Evolutionary conservation across 2,113 vertebrate species (phyloP).

Genomic region (Hypomesus transpacificus): DNA sequence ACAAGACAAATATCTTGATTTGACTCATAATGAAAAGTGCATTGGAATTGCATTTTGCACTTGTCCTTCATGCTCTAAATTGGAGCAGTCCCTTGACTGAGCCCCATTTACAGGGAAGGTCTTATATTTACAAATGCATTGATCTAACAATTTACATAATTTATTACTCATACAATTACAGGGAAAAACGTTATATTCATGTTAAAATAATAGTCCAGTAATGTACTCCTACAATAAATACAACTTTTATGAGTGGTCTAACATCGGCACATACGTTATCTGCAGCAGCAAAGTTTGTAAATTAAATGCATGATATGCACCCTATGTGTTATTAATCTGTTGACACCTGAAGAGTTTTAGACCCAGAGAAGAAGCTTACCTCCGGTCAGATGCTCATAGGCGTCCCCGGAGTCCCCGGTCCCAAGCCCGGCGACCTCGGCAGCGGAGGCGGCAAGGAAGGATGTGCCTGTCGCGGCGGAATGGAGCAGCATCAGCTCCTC

Average conservation of each 20-base stretch:
- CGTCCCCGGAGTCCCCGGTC: conserved; percentile 76
- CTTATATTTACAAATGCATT: too few relatives aligned
- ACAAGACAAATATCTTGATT: too few relatives aligned
- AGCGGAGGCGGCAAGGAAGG: conserved; percentile 77
- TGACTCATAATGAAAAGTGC: too few relatives aligned
- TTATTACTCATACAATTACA: neutral
- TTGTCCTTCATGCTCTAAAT: too few relatives aligned
- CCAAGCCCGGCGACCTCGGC: conserved; percentile 75
- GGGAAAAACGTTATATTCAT: neutral
- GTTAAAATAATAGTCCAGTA: neutral
- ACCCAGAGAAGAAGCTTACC: conserved; percentile 72
- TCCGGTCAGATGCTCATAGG: conserved; percentile 84
- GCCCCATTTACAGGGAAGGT: too few relatives aligned
- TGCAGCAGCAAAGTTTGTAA: neutral
- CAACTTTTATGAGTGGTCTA: too few relatives aligned
- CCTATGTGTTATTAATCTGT: neutral
- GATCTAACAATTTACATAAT: neutral
- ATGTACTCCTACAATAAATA: neutral
- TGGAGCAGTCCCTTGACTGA: too few relatives aligned
- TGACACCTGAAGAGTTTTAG: neutral
- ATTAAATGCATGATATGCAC: neutral
- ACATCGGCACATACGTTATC: too few relatives aligned
- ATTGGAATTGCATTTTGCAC: too few relatives aligned
- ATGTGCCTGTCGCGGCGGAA: conserved; percentile 74
- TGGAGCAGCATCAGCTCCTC: conserved; percentile 92